Evolutionary conservation across 1,140 invertebrate genomes (phyloP).

Genomic region (Papilio dardanus): DNA sequence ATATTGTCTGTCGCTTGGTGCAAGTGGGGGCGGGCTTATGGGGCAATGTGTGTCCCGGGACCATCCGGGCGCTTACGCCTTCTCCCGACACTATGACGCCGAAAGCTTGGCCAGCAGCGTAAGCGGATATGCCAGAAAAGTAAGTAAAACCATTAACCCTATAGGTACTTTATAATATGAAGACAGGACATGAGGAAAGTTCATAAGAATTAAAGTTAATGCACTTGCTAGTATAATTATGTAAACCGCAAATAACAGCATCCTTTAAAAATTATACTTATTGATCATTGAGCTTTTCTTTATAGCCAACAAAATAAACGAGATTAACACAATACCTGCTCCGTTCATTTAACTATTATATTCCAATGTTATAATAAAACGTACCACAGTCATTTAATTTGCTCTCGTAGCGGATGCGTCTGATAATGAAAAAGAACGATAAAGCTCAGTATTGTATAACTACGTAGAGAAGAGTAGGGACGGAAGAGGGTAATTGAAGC

Average conservation of each 20-base stretch:
- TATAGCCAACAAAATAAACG: neutral
- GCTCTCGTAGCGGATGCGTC: neutral
- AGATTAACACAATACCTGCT: neutral
- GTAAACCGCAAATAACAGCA: too few species aligned
- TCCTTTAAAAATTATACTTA: neutral
- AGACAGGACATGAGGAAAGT: neutral
- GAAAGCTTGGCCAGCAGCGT: slow-evolving; percentile 70
- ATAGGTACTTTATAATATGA: neutral
- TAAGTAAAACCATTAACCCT: slow-evolving; percentile 45
- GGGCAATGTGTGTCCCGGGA: slow-evolving; percentile 80
- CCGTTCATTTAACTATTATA: too few species aligned
- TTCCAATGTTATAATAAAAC: neutral
- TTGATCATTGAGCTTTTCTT: too few species aligned
- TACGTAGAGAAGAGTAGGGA: slow-evolving; percentile 4
- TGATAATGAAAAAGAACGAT: neutral
- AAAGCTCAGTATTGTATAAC: neutral
- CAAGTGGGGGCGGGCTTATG: slow-evolving; percentile 68
- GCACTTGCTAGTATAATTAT: neutral
- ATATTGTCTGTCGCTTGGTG: slow-evolving; percentile 55
- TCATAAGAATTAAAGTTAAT: neutral
- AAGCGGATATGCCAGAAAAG: slow-evolving; percentile 57
- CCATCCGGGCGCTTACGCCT: slow-evolving; percentile 72
- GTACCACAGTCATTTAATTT: neutral
- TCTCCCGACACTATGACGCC: slow-evolving; percentile 71
- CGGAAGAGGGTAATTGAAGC: slow-evolving; percentile 29